Evolutionary conservation across 2,113 vertebrate genomes (phyloP).

Genomic region (Microcebus tavaratra): DNA sequence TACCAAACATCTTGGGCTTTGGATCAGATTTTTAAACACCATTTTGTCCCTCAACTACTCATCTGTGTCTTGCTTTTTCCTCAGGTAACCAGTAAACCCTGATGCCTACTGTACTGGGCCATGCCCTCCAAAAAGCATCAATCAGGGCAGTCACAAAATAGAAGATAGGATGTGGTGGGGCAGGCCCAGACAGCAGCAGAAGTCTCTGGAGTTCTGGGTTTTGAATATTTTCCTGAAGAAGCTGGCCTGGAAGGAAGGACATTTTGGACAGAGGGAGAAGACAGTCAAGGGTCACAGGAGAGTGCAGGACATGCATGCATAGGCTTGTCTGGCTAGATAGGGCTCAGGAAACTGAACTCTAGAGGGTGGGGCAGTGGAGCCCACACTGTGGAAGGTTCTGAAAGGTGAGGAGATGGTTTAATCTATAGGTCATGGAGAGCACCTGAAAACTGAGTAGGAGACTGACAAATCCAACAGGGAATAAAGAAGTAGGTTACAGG

Average conservation of each 20-base stretch:
- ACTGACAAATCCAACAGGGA: not conserved
- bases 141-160: not conserved
- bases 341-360: not conserved
- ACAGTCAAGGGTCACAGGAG: not conserved
- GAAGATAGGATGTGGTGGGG: not conserved
- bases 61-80: constrained; percentile 48
- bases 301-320: not conserved
- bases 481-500: not conserved
- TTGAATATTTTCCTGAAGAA: not conserved
- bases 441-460: not conserved
- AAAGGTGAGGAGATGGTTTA: not conserved
- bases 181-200: not conserved
- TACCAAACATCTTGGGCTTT: not conserved
- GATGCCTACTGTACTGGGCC: constrained; percentile 1
- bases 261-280: not conserved
- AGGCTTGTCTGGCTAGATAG: not conserved
- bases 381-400: not conserved
- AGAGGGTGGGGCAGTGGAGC: not conserved
- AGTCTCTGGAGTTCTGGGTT: not conserved
- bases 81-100: constrained; percentile 52
- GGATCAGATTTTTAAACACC: not conserved
- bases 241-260: not conserved
- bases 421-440: not conserved
- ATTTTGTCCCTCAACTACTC: constrained; percentile 21
- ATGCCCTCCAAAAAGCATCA: constrained; percentile 21